Percentiles rank a stretch among this genome's conserved stretches.
Evolutionary conservation across 2,113 vertebrate genomes (phyloP).

Genomic region (Columba janthina): DNA sequence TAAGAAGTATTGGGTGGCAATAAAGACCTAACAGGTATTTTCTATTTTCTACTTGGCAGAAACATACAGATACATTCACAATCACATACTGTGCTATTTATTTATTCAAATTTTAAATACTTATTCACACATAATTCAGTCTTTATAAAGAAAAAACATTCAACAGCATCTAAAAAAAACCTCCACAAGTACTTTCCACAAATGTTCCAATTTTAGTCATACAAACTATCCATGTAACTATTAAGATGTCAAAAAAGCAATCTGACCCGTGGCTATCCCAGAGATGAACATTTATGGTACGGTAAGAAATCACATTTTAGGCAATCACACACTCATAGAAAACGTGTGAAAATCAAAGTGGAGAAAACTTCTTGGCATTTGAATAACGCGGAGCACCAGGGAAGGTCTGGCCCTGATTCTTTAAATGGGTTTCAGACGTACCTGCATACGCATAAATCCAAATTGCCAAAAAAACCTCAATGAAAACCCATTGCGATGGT

Average conservation of each 20-base stretch:
- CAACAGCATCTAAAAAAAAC: background rate
- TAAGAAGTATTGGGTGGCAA: background rate
- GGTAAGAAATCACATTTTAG: background rate
- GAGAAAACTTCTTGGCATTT: background rate
- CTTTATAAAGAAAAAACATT: background rate
- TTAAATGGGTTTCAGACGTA: background rate
- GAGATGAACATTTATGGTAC: background rate
- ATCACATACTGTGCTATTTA: background rate
- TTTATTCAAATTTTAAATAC: constrained; percentile 15
- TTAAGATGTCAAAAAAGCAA: background rate
- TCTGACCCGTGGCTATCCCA: background rate
- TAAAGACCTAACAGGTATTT: background rate
- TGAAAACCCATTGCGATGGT: fast-evolving
- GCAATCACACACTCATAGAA: fast-evolving
- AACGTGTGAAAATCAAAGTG: background rate
- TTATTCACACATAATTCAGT: background rate
- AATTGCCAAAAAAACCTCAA: background rate
- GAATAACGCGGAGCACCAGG: background rate
- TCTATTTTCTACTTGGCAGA: constrained; percentile 25
- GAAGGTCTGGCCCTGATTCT: background rate
- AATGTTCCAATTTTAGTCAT: background rate
- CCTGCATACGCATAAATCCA: fast-evolving
- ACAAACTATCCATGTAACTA: background rate
- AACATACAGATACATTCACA: background rate
- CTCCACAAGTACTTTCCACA: background rate